Evolutionary conservation across 2,113 vertebrate genomes (phyloP).

Genomic region (Alosa alosa): DNA sequence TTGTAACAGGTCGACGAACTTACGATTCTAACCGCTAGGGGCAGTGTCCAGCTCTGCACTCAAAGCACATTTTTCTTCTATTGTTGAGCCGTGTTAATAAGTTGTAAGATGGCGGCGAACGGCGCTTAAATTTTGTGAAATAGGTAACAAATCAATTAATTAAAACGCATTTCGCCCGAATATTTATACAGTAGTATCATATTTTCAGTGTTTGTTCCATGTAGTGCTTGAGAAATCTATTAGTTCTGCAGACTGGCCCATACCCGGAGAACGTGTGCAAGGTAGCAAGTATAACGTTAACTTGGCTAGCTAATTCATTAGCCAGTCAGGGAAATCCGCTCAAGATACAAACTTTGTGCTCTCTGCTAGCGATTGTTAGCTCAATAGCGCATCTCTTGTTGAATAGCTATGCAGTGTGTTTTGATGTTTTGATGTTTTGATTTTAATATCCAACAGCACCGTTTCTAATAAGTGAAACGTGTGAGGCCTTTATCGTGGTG

Average conservation of each 20-base stretch:
- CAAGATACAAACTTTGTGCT: neutral
- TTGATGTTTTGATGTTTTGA: neutral
- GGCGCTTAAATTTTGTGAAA: conserved; percentile 38
- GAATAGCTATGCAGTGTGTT: neutral
- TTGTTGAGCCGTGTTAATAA: conserved; percentile 14
- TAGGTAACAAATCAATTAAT: conserved; percentile 33
- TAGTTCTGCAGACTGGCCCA: neutral
- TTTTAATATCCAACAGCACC: neutral
- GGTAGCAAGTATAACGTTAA: neutral
- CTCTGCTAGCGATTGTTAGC: neutral
- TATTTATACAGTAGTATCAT: neutral
- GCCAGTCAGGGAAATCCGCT: neutral
- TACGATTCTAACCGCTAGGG: conserved; percentile 30
- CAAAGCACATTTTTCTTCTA: neutral
- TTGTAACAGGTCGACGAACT: no score
- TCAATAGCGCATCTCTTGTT: neutral
- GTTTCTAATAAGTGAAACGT: neutral
- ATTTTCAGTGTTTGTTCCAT: neutral
- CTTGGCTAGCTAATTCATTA: neutral
- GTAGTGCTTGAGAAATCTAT: neutral
- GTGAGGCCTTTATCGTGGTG: neutral
- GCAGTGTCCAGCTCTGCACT: neutral
- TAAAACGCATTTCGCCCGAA: neutral
- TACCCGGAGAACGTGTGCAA: conserved; percentile 1
- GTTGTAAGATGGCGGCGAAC: conserved; percentile 43